Evolutionary conservation across 2,888 invertebrate genomes (phyloP), one percentile per base, ranked within the genome.

Genomic region (Drosophila lacicola): DNA sequence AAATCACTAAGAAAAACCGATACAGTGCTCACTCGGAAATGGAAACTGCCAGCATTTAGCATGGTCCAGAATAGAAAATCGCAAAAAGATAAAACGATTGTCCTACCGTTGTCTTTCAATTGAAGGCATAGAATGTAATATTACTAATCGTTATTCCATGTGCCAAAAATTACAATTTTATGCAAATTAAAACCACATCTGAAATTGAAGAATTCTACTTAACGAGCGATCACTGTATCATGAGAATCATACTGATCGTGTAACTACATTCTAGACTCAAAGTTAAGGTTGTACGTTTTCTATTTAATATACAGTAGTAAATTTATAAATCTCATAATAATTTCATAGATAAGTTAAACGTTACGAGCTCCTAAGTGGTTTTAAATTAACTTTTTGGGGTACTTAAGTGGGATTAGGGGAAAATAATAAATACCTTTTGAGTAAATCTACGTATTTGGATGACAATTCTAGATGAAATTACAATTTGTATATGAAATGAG

Each of bases 341-440:
- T 63, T 64, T 57, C 13, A 65, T 57, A 25, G 4, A 55, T 82
- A 53, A 54, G 21, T 60, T 66, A 11, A 51, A 14, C 45, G 37
- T 62, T 25, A 54, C n/a, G 58, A 45, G 13, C 58, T 41, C 34
- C 41, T 49, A 60, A 41, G 39, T 54, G 53, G 34, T 44, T 57
- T 10, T 17, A 45, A 45, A 37, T 50, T 41, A 39, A 66, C 45
- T 21, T 10, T 19, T 39, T 19, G 25, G 55, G 29, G 34, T 56
- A 50, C 41, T 70, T 66, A 33, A 56, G 34, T 45, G 39, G 45
- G 34, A 37, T 17, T 42, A 50, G 17, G 37, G 10, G 41, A 34
- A 60, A 60, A 36, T 78, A 80, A 82, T 86, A 87, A 81, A 84
- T 78, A 78, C 50, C 56, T 39, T 49, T 17, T 29, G 29, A 33